A percentile compares a stretch with the other conserved stretches of the same genome.
phyloP scores from a whole-genome alignment of 2,888 invertebrate genomes.

The Ypsolopha scabrella region DNA sequence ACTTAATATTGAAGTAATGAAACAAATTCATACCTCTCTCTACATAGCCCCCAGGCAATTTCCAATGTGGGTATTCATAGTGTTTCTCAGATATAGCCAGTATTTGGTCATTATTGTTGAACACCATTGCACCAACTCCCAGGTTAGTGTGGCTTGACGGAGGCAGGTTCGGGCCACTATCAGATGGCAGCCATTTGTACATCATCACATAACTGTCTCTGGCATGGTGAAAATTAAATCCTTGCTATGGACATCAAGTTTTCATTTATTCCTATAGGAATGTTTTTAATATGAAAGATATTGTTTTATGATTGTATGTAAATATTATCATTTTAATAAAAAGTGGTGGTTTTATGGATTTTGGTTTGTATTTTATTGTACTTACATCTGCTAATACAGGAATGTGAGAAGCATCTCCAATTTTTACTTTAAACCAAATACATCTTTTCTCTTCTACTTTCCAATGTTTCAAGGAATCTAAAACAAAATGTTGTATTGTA shows the following conservation, averaged over 20 bases:
- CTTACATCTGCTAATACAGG: slow-evolving; percentile 78
- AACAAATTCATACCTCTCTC: slow-evolving; percentile 73
- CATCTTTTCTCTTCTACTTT: slow-evolving; percentile 72
- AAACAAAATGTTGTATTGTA: slow-evolving; percentile 15
- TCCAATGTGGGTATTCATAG: slow-evolving; percentile 79
- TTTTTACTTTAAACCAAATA: slow-evolving; percentile 85
- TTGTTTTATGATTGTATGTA: no score
- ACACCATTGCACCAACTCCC: slow-evolving; percentile 89
- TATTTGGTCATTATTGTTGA: slow-evolving; percentile 79
- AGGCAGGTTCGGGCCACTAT: slow-evolving; percentile 75
- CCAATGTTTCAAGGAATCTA: slow-evolving; percentile 82
- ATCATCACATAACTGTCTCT: slow-evolving; percentile 83
- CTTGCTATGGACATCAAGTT: slow-evolving; percentile 68
- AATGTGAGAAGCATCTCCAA: slow-evolving; percentile 76
- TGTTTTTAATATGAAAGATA: no score
- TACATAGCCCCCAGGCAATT: slow-evolving; percentile 93
- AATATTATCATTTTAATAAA: no score
- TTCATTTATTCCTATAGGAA: background rate
- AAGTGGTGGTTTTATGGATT: no score
- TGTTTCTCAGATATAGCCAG: slow-evolving; percentile 86
- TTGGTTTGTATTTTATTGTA: slow-evolving; percentile 6
- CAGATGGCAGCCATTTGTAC: slow-evolving; percentile 81
- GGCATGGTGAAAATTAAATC: slow-evolving; percentile 92
- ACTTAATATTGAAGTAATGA: no score
- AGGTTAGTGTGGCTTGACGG: slow-evolving; percentile 79